phyloP scores from a whole-genome alignment of 2,113 vertebrate species.

The Rhineura floridana region DNA sequence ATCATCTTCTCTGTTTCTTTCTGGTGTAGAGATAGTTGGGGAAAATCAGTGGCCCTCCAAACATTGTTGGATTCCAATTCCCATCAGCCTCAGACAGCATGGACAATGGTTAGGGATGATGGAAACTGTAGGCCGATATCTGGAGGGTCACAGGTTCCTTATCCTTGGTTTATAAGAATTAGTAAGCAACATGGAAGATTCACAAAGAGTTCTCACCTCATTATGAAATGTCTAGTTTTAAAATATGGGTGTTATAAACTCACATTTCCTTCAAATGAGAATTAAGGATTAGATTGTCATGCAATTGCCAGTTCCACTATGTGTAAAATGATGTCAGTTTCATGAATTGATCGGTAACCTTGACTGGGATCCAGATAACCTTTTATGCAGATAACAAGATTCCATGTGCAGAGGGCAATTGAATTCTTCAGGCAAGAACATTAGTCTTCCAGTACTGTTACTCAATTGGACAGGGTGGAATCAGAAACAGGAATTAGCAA shows the following conservation, averaged over 20 bases:
- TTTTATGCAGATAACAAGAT: background rate
- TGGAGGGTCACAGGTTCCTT: no score
- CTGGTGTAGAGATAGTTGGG: background rate
- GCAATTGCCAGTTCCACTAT: background rate
- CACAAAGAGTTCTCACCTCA: background rate
- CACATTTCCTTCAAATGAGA: background rate
- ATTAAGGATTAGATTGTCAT: background rate
- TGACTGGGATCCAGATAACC: background rate
- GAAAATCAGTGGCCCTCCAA: no score
- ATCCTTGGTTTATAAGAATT: background rate
- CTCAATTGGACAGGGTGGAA: background rate
- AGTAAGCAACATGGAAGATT: background rate
- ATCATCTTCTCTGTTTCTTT: background rate
- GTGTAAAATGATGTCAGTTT: background rate
- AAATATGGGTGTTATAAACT: background rate
- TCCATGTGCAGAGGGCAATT: background rate
- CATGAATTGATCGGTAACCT: background rate
- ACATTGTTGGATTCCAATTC: no score
- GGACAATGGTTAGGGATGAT: background rate
- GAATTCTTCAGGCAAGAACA: background rate
- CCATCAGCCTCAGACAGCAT: no score
- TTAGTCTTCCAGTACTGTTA: background rate
- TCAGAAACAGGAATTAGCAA: background rate
- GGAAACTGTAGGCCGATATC: background rate
- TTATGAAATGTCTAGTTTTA: background rate